Conservation (phyloP, 64 coral and sea anemone species). For the Stichodactyla mertensii region DNA sequence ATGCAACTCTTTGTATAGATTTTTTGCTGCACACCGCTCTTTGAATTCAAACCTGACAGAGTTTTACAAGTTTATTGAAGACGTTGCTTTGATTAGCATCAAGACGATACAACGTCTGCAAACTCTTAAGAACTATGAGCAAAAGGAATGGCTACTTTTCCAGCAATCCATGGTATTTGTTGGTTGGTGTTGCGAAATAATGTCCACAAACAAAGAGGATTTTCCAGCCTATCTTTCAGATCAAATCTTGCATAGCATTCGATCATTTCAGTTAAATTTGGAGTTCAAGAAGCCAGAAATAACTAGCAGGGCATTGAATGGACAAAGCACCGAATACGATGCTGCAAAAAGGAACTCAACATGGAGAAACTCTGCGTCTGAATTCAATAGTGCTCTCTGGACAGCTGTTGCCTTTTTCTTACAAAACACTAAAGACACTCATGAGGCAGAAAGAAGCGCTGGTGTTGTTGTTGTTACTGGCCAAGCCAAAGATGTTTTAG, state of each 20-base stretch:
- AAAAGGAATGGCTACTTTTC: background rate
- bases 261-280: background rate
- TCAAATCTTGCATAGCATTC: background rate
- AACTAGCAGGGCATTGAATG: background rate
- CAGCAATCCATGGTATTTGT: conserved; percentile 8
- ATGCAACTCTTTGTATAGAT: background rate
- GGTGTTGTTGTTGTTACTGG: background rate
- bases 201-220: background rate
- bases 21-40: background rate
- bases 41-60: background rate
- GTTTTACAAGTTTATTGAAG: background rate
- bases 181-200: background rate
- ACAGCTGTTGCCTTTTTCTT: background rate
- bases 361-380: conserved; percentile 45
- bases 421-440: background rate
- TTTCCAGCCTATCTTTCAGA: background rate
- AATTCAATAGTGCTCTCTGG: conserved; percentile 40
- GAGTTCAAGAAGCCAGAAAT: conserved; percentile 9
- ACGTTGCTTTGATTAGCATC: background rate
- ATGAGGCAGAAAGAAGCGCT: background rate
- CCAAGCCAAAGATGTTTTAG: conserved; percentile 24
- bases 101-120: background rate
- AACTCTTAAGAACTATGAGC: background rate
- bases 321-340: background rate
- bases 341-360: background rate